Evolutionary conservation across 2,888 invertebrate genomes (phyloP).

Genomic region (Himalopsyche japonica): DNA sequence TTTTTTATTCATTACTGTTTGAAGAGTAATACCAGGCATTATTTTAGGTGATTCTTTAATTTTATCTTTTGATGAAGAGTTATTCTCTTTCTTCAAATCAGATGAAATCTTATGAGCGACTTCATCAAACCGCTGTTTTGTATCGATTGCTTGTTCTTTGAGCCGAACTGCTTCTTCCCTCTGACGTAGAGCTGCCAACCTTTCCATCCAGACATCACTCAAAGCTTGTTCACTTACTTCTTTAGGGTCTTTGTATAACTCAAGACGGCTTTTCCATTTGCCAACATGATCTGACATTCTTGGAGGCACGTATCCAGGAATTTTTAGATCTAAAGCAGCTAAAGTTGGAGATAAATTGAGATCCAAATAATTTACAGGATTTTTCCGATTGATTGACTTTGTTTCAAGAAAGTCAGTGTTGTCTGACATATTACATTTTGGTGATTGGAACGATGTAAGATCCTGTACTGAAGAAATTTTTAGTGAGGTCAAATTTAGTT

Average conservation of each 20-base stretch:
- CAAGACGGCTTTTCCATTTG: constrained; percentile 44
- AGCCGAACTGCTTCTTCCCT: constrained; percentile 59
- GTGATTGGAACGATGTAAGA: background rate
- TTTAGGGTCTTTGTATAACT: constrained; percentile 51
- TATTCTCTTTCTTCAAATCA: background rate
- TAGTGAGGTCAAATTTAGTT: background rate
- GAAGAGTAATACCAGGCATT: constrained; percentile 36
- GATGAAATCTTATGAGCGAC: constrained; percentile 48
- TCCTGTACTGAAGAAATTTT: background rate
- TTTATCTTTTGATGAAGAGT: background rate
- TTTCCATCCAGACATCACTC: constrained; percentile 61
- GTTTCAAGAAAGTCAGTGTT: constrained; percentile 15
- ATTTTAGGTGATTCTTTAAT: constrained; percentile 47
- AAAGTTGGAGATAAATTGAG: constrained; percentile 52
- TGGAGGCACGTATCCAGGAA: constrained; percentile 56
- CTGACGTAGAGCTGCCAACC: constrained; percentile 57
- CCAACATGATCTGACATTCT: constrained; percentile 50
- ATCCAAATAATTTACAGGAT: background rate
- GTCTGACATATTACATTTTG: background rate
- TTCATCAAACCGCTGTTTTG: constrained; percentile 55
- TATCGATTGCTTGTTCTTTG: constrained; percentile 55
- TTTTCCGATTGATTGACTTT: constrained; percentile 19
- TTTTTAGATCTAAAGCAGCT: constrained; percentile 55
- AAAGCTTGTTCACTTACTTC: constrained; percentile 60
- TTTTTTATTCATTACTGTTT: constrained; percentile 33